Base-by-base conservation (phyloP, 2,113 vertebrate genomes). In the Sylvilagus bachmani region DNA sequence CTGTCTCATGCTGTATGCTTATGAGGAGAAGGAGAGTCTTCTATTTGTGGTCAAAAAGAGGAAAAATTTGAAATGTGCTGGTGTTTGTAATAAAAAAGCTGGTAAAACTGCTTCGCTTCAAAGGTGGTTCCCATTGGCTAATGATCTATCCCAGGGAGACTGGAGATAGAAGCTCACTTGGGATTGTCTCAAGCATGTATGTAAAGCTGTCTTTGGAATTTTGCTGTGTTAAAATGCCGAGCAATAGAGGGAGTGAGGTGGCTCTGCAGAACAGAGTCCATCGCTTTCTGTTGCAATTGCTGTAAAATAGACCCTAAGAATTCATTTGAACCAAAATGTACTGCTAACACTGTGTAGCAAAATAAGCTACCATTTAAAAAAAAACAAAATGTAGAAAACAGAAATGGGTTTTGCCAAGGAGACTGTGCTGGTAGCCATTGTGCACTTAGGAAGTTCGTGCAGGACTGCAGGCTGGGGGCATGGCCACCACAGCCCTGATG, bases 61-160 rank as follows among this genome's bases (percentile, higher is more conserved):
- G 97, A 98, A 98, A 98, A 98, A 98, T 97, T 98, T 98, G 97
- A 97, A 98, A 97, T 98, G 98, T 98, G 97, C 98, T 98, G 98
- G 98, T 98, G 98, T 98, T 98, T 98, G 97, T 98, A 98, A 98
- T 98, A 98, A 98, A 98, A 98, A 98, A 98, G 97, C 98, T 98
- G 98, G 97, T 98, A 97, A 98, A 98, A 98, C 97, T 98, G 97
- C 97, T 97, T 98, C 98, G 97, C 96, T 97, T 98, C 97, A 92
- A 97, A 97, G 98, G 96, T 98, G 98, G 97, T 98, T 98, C 97
- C 97, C 49, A 92, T 96, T 94, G 97, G 98, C 97, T 98, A 94
- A 93, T 93, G 90, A 95, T 97, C 55, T 6, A 61, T 95, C 62
- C 10, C 58, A 95, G 93, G 86, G 3, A 67, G 90, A 74, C 10